Conservation (phyloP, 2,888 invertebrate species). For the Mamestra brassicae region DNA sequence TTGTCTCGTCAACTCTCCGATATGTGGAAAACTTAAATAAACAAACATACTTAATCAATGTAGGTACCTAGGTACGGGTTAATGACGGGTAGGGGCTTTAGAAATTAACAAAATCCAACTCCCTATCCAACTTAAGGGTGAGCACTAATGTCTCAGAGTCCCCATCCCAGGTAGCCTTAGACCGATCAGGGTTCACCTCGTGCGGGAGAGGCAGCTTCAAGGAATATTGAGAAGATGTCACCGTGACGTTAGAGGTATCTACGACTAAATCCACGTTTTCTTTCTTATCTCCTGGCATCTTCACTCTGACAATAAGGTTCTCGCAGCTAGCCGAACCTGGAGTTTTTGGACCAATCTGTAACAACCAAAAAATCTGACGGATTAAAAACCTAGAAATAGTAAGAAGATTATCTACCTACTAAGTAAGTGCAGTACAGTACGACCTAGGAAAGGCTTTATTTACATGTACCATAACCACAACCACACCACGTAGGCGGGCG, state of each 20-base stretch:
- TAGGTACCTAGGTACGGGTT: too few species aligned
- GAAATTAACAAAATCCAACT: constrained; percentile 97
- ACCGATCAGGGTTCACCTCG: constrained; percentile 94
- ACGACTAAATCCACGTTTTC: constrained; percentile 94
- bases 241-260: constrained; percentile 91
- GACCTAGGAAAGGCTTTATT: background rate
- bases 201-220: constrained; percentile 95
- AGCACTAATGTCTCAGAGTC: constrained; percentile 92
- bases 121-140: constrained; percentile 94
- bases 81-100: constrained; percentile 78
- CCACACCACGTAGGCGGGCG: too few species aligned
- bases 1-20: too few species aligned
- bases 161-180: constrained; percentile 95
- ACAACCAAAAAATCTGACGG: background rate
- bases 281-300: constrained; percentile 94
- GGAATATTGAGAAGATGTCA: constrained; percentile 92
- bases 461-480: too few species aligned
- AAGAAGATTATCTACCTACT: background rate
- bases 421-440: background rate
- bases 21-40: too few species aligned
- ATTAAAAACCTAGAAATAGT: background rate
- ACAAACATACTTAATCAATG: too few species aligned
- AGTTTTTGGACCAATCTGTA: constrained; percentile 95
- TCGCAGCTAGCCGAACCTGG: constrained; percentile 96
- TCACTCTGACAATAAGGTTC: constrained; percentile 95